Conservation (phyloP, 1,140 invertebrate species). For the Schlechtendalia chinensis region DNA sequence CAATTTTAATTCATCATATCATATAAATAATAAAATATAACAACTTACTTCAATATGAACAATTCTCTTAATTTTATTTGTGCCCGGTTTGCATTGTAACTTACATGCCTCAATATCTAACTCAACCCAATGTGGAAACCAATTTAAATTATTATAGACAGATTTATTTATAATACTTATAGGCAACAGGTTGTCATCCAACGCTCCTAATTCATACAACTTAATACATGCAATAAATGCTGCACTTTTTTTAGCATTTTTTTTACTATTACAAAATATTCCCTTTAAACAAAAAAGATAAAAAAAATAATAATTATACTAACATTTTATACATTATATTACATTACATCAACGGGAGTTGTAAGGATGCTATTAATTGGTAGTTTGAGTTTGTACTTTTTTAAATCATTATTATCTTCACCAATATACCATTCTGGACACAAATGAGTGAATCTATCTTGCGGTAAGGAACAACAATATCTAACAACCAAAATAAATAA, state of each 20-base stretch:
- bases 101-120: constrained; percentile 55
- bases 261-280: constrained; percentile 60
- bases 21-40: constrained; percentile 23
- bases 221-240: constrained; percentile 73
- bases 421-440: constrained; percentile 51
- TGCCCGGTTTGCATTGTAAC: constrained; percentile 62
- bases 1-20: constrained; percentile 11
- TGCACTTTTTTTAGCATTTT: constrained; percentile 74
- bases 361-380: constrained; percentile 51
- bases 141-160: constrained; percentile 54
- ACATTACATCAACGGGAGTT: constrained; percentile 51
- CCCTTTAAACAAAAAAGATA: constrained; percentile 62
- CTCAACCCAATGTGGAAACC: constrained; percentile 60
- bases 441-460: constrained; percentile 40
- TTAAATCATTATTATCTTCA: background rate
- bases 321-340: constrained; percentile 7
- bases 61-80: constrained; percentile 68
- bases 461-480: constrained; percentile 65
- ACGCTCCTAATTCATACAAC: constrained; percentile 72
- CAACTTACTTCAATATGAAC: constrained; percentile 67
- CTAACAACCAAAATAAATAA: constrained; percentile 55
- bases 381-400: constrained; percentile 48
- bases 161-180: constrained; percentile 56
- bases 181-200: constrained; percentile 76
- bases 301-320: background rate